Base-by-base conservation (phyloP, 2,888 invertebrate species). In the Ametastegia equiseti region DNA sequence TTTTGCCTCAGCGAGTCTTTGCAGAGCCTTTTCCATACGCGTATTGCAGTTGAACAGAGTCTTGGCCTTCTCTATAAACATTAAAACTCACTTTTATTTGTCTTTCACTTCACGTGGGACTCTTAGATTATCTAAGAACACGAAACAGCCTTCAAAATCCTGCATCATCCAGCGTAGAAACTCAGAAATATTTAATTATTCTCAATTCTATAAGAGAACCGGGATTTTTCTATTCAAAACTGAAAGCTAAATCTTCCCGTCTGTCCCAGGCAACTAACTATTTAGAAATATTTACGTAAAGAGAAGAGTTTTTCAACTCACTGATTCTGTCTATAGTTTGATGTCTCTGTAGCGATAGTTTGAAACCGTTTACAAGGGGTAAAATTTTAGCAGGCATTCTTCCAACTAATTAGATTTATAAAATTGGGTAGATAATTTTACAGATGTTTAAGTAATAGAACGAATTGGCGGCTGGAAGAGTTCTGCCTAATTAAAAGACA, bases 21-120 rank as follows among this genome's bases (percentile, higher is more conserved):
- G 94, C 87, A 97, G 92, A 33, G 96, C 97, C 83, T 95, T 94
- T 89, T 96, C 96, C 95, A 97, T 95, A 85, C 96, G 95, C 1
- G 95, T 95, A 87, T 97, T 96, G 87, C 95, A 96, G 88, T 95
- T 95, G 85, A 97, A 96, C 79, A 97, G 92, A 88, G 95, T 94
- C 78, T 95, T 94, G 0, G 97, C 97, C 86, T 95, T 95, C 19
- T 95, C 95, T 92, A 84, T 15, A 88, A 86, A 42, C 81, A 63
- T 73, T 81, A 81, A 82, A 82, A 82, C 81, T 85, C 7, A 57
- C 19, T 19, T 50, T n/a, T 6, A 57, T 57, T 9, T 57, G 57
- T 57, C 19, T 57, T 23, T 19, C n/a, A 23, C 57, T 57, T 57
- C 23, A 23, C n/a, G n/a, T n/a, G n/a, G n/a, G 2, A 23, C 19